Percentiles rank a stretch among this genome's conserved stretches.
Conservation (phyloP, 1,140 invertebrate species). For the Cecropterus lyciades region DNA sequence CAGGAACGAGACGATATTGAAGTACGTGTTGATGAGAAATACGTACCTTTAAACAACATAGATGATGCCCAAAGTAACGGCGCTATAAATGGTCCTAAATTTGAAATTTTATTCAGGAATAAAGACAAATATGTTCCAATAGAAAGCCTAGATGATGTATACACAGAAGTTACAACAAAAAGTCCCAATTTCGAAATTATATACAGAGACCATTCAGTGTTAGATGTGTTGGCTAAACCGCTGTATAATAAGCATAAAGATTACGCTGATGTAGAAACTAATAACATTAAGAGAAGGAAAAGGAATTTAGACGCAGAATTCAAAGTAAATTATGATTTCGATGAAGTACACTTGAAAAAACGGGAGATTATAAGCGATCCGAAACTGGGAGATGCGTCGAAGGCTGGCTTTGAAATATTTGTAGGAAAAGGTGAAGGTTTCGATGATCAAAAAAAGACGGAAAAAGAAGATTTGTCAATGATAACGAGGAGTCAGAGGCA, state of each 20-base stretch:
- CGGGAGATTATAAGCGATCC: constrained; percentile 23
- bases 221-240: constrained; percentile 14
- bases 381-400: not conserved
- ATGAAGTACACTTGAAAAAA: constrained; percentile 7
- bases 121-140: constrained; percentile 56
- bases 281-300: constrained; percentile 36
- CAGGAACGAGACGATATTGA: constrained; percentile 59
- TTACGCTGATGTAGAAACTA: constrained; percentile 24
- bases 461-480: not conserved
- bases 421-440: not conserved
- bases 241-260: constrained; percentile 13
- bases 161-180: constrained; percentile 10
- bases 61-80: constrained; percentile 14
- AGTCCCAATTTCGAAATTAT: constrained; percentile 23
- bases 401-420: constrained; percentile 10
- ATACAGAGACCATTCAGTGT: constrained; percentile 24
- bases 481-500: constrained; percentile 18
- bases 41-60: constrained; percentile 52
- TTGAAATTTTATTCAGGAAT: constrained; percentile 27
- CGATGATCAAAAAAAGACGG: not conserved
- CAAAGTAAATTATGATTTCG: not conserved
- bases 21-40: constrained; percentile 52
- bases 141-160: constrained; percentile 22
- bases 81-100: constrained; percentile 19
- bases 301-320: constrained; percentile 15